A percentile compares a stretch with the other conserved stretches of the same genome.
Evolutionary conservation across 2,113 vertebrate species (phyloP).

Genomic region (Tetrao urogallus): DNA sequence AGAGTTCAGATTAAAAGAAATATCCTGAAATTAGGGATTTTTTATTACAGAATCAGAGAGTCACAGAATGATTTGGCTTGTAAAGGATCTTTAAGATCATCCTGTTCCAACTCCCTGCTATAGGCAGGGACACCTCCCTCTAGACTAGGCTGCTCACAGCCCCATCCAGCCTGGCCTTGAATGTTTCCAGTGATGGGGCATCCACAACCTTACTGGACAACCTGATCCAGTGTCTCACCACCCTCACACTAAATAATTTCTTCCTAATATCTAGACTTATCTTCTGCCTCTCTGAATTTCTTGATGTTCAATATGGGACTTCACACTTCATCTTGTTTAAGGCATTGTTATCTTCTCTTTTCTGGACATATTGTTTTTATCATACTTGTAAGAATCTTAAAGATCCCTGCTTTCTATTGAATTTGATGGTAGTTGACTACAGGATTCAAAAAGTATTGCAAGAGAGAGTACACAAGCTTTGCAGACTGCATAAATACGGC

Average conservation of each 20-base stretch:
- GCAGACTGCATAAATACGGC: background rate
- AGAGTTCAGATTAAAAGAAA: background rate
- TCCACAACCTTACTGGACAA: no score
- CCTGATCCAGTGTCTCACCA: no score
- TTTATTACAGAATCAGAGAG: no score
- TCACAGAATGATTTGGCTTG: no score
- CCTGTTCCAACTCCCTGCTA: no score
- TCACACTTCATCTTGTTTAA: background rate
- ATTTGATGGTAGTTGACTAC: background rate
- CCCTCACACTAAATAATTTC: no score
- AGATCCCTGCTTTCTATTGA: background rate
- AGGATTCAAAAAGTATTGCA: background rate
- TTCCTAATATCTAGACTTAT: background rate
- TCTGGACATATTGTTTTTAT: background rate
- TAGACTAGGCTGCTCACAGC: no score
- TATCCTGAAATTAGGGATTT: background rate
- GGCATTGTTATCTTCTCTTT: background rate
- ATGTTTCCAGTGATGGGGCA: no score
- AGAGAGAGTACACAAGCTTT: background rate
- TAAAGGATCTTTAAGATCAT: no score
- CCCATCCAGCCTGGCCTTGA: no score
- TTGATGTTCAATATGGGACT: background rate
- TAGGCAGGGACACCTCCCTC: no score
- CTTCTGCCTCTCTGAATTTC: background rate
- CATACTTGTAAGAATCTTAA: background rate